A percentile compares a stretch with the other conserved stretches of the same genome.
phyloP scores from a whole-genome alignment of 2,888 invertebrate species.

The Aphelenchoides bicaudatus region DNA sequence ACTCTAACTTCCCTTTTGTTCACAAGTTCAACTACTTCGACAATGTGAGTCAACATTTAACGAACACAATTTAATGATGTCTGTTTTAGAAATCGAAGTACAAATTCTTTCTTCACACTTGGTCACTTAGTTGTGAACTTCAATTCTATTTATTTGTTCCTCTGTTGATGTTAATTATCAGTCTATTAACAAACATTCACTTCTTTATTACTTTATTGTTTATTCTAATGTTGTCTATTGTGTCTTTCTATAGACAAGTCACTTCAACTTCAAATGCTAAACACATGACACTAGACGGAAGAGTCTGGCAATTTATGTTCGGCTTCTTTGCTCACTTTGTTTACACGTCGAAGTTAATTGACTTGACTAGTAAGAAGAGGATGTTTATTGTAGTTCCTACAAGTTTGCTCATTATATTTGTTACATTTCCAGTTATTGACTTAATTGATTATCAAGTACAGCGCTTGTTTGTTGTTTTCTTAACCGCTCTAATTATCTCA shows the following conservation, averaged over 20 bases:
- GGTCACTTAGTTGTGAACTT: background rate
- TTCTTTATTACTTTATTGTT: background rate
- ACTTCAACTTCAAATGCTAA: background rate
- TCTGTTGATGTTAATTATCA: background rate
- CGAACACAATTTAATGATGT: background rate
- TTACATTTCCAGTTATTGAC: background rate
- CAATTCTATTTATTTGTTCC: conserved; percentile 2
- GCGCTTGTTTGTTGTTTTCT: conserved; percentile 2
- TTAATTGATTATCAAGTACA: background rate
- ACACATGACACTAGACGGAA: background rate
- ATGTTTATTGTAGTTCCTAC: too few species aligned
- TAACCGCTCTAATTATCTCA: background rate
- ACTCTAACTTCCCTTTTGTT: conserved; percentile 7
- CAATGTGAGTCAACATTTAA: background rate
- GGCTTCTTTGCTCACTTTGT: conserved; percentile 9
- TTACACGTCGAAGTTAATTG: background rate
- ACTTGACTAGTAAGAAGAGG: conserved; percentile 2
- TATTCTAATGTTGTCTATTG: background rate
- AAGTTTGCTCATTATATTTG: background rate
- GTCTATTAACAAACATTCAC: background rate
- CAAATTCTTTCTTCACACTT: conserved; percentile 5
- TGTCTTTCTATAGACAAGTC: conserved; percentile 2
- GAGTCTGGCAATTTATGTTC: background rate
- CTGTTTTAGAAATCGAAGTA: conserved; percentile 2
- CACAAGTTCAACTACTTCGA: conserved; percentile 6